Conservation (phyloP, 2,113 vertebrate genomes). For the Balaenoptera acutorostrata region DNA sequence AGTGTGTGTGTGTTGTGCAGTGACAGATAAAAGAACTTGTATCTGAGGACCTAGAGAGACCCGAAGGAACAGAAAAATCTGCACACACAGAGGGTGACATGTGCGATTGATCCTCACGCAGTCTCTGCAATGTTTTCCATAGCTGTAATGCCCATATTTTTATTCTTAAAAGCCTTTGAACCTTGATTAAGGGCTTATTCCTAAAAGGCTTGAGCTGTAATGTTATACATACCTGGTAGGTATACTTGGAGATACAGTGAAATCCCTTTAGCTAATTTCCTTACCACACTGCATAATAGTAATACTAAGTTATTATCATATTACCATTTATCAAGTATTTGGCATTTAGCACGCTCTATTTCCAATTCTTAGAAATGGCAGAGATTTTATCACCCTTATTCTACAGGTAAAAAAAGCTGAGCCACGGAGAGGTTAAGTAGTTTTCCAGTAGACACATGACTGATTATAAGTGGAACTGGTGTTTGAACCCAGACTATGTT, state of each 20-base stretch:
- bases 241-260: background rate
- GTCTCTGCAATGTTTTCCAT: background rate
- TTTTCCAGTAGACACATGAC: background rate
- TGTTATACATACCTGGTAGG: background rate
- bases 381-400: background rate
- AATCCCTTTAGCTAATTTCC: background rate
- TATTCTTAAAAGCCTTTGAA: background rate
- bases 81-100: background rate
- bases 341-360: background rate
- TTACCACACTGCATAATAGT: background rate
- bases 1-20: background rate
- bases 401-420: background rate
- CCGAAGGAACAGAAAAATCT: background rate
- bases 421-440: background rate
- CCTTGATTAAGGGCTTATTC: background rate
- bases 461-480: background rate
- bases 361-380: background rate
- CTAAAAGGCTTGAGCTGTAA: slow-evolving; percentile 1
- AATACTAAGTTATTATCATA: background rate
- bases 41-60: background rate
- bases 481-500: background rate
- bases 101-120: background rate
- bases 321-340: background rate
- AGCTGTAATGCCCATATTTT: background rate
- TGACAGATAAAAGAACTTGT: background rate